phyloP scores from a whole-genome alignment of 1,140 invertebrate genomes.

The Leptoteleia sp. region DNA sequence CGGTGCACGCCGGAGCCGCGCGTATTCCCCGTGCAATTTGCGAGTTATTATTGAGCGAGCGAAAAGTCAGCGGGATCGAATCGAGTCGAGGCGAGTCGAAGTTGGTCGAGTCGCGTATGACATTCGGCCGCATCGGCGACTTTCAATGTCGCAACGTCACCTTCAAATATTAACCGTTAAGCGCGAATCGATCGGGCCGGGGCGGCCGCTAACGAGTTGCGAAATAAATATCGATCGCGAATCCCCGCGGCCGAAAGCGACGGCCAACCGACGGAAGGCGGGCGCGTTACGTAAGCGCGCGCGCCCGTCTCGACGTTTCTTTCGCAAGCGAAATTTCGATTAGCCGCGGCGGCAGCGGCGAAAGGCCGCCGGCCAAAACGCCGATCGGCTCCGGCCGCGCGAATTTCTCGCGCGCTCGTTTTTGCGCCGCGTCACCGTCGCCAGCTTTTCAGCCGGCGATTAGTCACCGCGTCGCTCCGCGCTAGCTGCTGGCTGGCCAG shows the following conservation, averaged over 20 bases:
- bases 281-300: slow-evolving; percentile 48
- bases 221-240: slow-evolving; percentile 51
- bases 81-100: no score
- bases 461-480: slow-evolving; percentile 50
- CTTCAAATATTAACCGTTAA: slow-evolving; percentile 55
- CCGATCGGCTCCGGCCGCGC: slow-evolving; percentile 29
- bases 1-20: background rate
- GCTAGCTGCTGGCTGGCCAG: slow-evolving; percentile 2
- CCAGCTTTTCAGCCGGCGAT: slow-evolving; percentile 54
- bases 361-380: slow-evolving; percentile 36
- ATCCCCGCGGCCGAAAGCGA: slow-evolving; percentile 27
- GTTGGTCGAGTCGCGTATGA: slow-evolving; percentile 1
- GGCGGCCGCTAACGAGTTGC: slow-evolving; percentile 34
- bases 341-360: slow-evolving; percentile 31
- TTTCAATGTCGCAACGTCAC: slow-evolving; percentile 55
- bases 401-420: slow-evolving; percentile 49
- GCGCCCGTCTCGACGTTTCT: slow-evolving; percentile 35
- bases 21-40: slow-evolving; percentile 20
- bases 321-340: slow-evolving; percentile 50
- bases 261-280: slow-evolving; percentile 34
- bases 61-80: slow-evolving; percentile 29
- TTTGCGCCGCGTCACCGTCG: slow-evolving; percentile 43
- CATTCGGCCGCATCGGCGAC: slow-evolving; percentile 27
- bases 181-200: slow-evolving; percentile 26
- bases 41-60: slow-evolving; percentile 31